Evolutionary conservation across 2,888 invertebrate genomes (phyloP).

Genomic region (Andrena minutula): DNA sequence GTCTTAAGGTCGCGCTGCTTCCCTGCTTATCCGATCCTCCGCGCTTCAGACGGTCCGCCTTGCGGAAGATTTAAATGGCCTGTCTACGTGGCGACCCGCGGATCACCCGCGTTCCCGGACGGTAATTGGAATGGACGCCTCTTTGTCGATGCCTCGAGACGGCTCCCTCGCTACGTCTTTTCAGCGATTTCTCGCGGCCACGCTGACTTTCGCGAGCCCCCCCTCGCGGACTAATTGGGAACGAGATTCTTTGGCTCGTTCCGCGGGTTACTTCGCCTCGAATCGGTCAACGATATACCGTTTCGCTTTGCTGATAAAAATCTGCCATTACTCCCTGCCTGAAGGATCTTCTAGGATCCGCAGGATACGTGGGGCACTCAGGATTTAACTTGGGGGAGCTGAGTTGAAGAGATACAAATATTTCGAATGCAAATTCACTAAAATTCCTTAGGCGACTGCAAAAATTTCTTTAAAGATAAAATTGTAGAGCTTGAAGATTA

Average conservation of each 20-base stretch:
- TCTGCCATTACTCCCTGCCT: not conserved
- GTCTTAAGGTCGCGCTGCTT: conserved; percentile 28
- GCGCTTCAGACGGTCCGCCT: conserved; percentile 28
- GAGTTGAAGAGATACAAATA: too few relatives aligned
- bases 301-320: not conserved
- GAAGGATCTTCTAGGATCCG: not conserved
- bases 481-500: too few relatives aligned
- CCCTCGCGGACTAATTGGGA: conserved; percentile 19
- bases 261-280: not conserved
- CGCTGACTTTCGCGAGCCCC: not conserved
- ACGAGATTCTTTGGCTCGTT: not conserved
- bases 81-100: conserved; percentile 56
- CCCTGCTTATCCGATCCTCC: conserved; percentile 17
- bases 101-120: conserved; percentile 15
- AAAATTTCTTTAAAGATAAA: too few relatives aligned
- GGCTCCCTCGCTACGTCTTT: conserved; percentile 1
- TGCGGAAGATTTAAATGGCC: conserved; percentile 73
- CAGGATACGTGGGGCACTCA: too few relatives aligned
- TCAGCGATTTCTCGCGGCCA: not conserved
- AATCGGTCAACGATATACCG: not conserved
- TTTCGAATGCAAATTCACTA: too few relatives aligned
- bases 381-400: too few relatives aligned
- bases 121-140: conserved; percentile 43
- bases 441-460: too few relatives aligned
- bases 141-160: conserved; percentile 10